These are phyloP conservation scores for Otolemur crassicaudatus DNA, from an alignment of 2,797 vertebrate species.

Conservation along the genomic window DNA sequence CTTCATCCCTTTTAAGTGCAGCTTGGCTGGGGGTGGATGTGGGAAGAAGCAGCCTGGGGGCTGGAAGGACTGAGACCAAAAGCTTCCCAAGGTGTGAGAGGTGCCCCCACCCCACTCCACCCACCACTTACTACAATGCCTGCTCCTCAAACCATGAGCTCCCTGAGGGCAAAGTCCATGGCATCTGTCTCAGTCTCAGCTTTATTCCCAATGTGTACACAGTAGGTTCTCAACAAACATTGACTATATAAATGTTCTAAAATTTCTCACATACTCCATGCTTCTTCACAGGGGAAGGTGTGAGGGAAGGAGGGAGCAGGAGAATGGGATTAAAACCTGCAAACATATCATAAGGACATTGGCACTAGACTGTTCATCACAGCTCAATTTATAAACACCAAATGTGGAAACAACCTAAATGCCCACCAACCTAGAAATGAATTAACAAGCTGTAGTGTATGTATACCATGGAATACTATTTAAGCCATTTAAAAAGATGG, in stretches of 20 bases:
- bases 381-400: too few species aligned
- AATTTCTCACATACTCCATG: not conserved
- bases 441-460: too few species aligned
- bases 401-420: too few species aligned
- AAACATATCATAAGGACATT: too few species aligned
- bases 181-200: not conserved
- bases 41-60: not conserved
- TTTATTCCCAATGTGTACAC: not conserved
- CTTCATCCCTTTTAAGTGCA: not conserved
- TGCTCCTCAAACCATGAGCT: not conserved
- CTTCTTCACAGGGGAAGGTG: not conserved
- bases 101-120: not conserved
- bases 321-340: not conserved
- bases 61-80: not conserved
- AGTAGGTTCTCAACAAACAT: not conserved
- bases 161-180: accelerated
- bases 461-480: too few species aligned
- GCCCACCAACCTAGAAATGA: too few species aligned
- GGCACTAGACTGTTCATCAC: too few species aligned
- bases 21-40: not conserved
- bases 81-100: accelerated
- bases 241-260: not conserved
- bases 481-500: too few species aligned
- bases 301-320: not conserved
- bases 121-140: not conserved